Conservation (phyloP, 2,113 vertebrate genomes). For the Litocranius walleri region DNA sequence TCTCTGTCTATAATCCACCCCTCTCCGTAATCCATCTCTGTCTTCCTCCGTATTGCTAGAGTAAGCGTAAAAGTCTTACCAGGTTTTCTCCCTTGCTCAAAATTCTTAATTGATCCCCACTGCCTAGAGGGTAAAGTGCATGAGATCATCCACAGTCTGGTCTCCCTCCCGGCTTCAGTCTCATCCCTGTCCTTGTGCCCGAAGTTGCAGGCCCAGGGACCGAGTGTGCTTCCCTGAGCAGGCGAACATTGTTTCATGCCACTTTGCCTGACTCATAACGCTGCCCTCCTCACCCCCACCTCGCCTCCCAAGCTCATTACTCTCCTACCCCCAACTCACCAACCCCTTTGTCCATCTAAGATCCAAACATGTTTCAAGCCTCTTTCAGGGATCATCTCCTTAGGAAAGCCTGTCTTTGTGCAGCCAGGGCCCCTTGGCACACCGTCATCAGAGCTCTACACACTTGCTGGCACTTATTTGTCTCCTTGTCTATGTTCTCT, state of each 20-base stretch:
- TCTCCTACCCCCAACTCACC: neutral
- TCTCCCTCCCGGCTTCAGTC: neutral
- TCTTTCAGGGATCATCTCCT: neutral
- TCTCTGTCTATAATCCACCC: neutral
- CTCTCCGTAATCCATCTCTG: neutral
- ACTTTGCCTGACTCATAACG: neutral
- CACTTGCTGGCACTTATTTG: neutral
- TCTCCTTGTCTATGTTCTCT: neutral
- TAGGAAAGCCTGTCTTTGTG: neutral
- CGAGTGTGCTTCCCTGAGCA: neutral
- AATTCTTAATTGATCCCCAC: neutral
- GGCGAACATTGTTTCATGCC: neutral
- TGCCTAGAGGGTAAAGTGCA: neutral
- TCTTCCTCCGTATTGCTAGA: neutral
- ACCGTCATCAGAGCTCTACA: rapidly evolving
- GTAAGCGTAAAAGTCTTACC: neutral
- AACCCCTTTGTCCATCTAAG: neutral
- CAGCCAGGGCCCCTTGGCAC: neutral
- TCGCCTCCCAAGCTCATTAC: neutral
- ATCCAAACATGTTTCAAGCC: neutral
- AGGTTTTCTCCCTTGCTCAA: neutral
- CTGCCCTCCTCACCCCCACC: neutral
- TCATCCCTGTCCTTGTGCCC: neutral
- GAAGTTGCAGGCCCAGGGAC: neutral
- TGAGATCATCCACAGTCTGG: neutral